Evolutionary conservation across 2,888 invertebrate species (phyloP).

Genomic region (Drosophila formosana): DNA sequence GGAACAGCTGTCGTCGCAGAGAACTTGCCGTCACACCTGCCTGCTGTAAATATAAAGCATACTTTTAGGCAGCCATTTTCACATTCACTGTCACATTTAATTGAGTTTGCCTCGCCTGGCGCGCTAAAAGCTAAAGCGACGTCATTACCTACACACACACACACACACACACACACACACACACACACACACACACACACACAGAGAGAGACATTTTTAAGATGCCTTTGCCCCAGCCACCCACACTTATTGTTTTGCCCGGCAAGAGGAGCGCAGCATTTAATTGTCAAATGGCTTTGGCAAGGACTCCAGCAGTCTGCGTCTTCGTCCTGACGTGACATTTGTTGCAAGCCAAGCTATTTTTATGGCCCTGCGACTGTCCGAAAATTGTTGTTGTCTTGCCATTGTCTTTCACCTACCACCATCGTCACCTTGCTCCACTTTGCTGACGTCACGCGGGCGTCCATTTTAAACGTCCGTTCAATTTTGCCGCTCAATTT

Average conservation of each 20-base stretch:
- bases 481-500: slow-evolving; percentile 74
- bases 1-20: slow-evolving; percentile 18
- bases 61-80: slow-evolving; percentile 77
- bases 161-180: slow-evolving; percentile 7
- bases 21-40: slow-evolving; percentile 59
- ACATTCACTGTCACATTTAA: slow-evolving; percentile 80
- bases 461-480: slow-evolving; percentile 48
- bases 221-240: slow-evolving; percentile 44
- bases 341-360: slow-evolving; percentile 68
- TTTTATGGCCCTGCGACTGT: slow-evolving; percentile 54
- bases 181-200: slow-evolving; percentile 8
- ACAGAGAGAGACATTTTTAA: slow-evolving; percentile 61
- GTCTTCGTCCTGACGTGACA: slow-evolving; percentile 45
- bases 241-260: slow-evolving; percentile 60
- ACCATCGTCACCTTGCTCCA: slow-evolving; percentile 2
- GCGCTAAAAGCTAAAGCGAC: slow-evolving; percentile 78
- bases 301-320: slow-evolving; percentile 25
- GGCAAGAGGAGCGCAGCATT: slow-evolving; percentile 61
- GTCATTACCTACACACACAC: slow-evolving; percentile 58
- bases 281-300: slow-evolving; percentile 73
- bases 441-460: slow-evolving; percentile 50
- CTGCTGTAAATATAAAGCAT: slow-evolving; percentile 62
- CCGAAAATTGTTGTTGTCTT: slow-evolving; percentile 35
- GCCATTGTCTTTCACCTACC: background rate
- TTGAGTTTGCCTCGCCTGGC: slow-evolving; percentile 71